These are phyloP conservation scores for Drosophila erecta DNA, from an alignment of 1,140 invertebrate species.

Conservation along the genomic window DNA sequence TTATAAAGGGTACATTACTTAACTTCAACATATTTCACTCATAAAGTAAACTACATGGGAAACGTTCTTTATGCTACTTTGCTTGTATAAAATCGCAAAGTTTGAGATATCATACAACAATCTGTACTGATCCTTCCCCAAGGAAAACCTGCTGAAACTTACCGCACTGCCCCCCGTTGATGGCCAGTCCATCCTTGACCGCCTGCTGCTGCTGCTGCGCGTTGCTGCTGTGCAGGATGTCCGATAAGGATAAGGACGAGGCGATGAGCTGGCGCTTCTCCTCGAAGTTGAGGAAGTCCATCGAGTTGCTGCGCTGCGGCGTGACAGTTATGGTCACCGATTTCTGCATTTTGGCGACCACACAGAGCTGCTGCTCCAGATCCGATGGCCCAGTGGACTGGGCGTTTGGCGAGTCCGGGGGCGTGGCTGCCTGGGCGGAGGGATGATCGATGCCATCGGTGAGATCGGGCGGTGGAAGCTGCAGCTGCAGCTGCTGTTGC, in stretches of 20 bases:
- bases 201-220: slow-evolving; percentile 80
- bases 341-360: slow-evolving; percentile 85
- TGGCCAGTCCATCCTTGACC: slow-evolving; percentile 52
- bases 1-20: neutral
- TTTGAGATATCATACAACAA: no score
- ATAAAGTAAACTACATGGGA: no score
- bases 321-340: slow-evolving; percentile 88
- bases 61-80: no score
- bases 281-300: slow-evolving; percentile 95
- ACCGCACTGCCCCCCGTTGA: slow-evolving; percentile 67
- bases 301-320: slow-evolving; percentile 91
- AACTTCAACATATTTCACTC: no score
- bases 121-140: neutral
- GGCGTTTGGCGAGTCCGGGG: slow-evolving; percentile 45
- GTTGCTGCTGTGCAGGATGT: slow-evolving; percentile 92
- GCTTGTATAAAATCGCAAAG: no score
- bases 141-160: slow-evolving; percentile 12
- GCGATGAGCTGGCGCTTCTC: slow-evolving; percentile 95
- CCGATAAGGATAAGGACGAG: slow-evolving; percentile 93
- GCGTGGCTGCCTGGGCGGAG: slow-evolving; percentile 34
- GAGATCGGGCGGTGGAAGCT: slow-evolving; percentile 60
- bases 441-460: slow-evolving; percentile 65
- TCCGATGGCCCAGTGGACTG: slow-evolving; percentile 34
- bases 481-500: slow-evolving; percentile 32
- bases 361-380: slow-evolving; percentile 73